Evolutionary conservation across 2,888 invertebrate species (phyloP).

Genomic region (Spisula subtruncata): DNA sequence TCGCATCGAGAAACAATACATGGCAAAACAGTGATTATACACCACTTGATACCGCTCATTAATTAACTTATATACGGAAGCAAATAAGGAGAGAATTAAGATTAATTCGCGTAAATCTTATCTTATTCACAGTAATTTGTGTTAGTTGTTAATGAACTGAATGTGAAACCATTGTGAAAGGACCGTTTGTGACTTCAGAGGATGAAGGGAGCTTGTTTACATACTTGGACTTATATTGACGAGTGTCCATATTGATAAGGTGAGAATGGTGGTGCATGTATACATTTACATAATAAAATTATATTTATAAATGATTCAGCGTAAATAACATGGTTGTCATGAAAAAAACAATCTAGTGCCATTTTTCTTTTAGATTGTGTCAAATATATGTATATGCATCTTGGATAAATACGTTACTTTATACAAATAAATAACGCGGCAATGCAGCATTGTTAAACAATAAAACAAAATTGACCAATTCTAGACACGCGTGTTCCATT

Average conservation of each 20-base stretch:
- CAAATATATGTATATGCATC: too few species aligned
- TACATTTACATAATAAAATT: too few species aligned
- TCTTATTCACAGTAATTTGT: neutral
- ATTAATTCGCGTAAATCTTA: neutral
- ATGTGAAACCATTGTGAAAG: neutral
- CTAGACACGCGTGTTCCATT: neutral
- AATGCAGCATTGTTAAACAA: too few species aligned
- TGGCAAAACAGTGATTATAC: neutral
- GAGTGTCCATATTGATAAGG: neutral
- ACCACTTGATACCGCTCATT: neutral
- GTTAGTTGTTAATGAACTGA: neutral
- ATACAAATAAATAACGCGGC: too few species aligned
- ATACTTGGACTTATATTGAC: neutral
- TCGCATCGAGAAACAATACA: neutral
- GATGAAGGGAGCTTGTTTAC: neutral
- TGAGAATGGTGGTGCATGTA: neutral
- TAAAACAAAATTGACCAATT: too few species aligned
- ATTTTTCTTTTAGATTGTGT: neutral
- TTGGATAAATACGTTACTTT: too few species aligned
- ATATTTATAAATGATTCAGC: neutral
- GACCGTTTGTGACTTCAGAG: neutral
- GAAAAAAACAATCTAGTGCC: neutral
- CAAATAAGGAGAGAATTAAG: neutral
- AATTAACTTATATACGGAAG: conserved; percentile 1
- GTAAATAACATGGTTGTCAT: neutral